Base-by-base conservation (phyloP, 2,888 invertebrate species). In the Andrena chrysosceles region DNA sequence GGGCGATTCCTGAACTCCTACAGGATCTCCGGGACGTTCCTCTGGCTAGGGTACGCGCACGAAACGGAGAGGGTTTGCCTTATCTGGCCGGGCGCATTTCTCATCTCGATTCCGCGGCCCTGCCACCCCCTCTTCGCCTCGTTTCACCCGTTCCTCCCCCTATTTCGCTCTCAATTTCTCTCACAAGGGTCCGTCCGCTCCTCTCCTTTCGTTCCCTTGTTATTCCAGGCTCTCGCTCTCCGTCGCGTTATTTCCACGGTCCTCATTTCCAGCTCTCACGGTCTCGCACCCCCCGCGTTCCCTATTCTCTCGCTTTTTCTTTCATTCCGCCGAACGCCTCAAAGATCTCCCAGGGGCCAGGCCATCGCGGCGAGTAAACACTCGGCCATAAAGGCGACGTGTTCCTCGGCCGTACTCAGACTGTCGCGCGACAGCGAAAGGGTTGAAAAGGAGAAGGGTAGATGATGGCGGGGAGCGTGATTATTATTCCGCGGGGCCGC, bases 11-110 rank as follows among this genome's bases (percentile, higher is more conserved):
- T 70, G 81, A 84, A 84, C 78, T 80, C 60, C 71, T 76, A 49
- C 52, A 56, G 56, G 80, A 86, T 84, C 83, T 69, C 23, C 56
- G 67, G 77, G 83, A 85, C 69, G 83, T 84, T 87, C 75, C 71
- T 77, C 75, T 63, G 63, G 75, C 82, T 80, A 74, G 4, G 56
- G 56, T 68, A 72, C 86, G 70, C 85, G 86, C 85, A 83, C 83
- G 83, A 83, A 87, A 86, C 84, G 79, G 83, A 87, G 85, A 87
- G 85, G 84, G 84, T 86, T 89, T 88, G 83, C 88, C 90, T 90
- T 90, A 89, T 90, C 90, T 85, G 74, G 68, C 78, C 79, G 77
- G 75, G 68, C 68, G 64, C 77, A 64, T 83, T 81, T 87, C 88
- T 85, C 88, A 77, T 87, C 88, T 84, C 56, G 63, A 71, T 76